Base-by-base conservation (phyloP, 2,113 vertebrate genomes). In the Xyliphius kryptos region DNA sequence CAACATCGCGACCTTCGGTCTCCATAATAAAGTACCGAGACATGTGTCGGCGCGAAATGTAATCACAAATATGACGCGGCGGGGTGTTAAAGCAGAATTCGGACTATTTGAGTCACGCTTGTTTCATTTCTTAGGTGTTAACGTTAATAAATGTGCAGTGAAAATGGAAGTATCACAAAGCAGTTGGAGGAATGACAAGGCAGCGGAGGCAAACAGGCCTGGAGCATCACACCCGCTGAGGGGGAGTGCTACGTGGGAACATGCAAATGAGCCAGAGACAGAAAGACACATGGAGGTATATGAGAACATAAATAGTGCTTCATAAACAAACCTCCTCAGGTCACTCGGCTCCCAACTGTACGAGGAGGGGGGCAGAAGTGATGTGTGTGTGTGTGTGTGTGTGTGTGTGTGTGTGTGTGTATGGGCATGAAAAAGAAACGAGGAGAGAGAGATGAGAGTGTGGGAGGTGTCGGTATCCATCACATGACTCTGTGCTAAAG, bases 401-500 rank as follows among this genome's bases (percentile, higher is more conserved):
- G 20, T 59, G 21, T 14, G n/a, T 41, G 15, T 15, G 16, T 8
- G 20, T 10, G 15, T n/a, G n/a, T n/a, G n/a, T n/a, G n/a, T n/a
- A n/a, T n/a, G n/a, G n/a, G 26, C 26, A 32, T 57, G 67, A n/a
- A 21, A 49, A 17, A 44, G 54, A 48, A 43, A 48, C 9, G 22
- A 26, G 1, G 40, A 56, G 56, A 14, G 44, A 21, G 43, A 40
- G 55, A 62, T 63, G 61, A 19, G 46, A 37, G 40, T 11, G 62
- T 22, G 56, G 72, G 36, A 61, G 49, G 46, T 69, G 77, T 63
- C 51, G 66, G 56, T 74, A 76, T 70, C 74, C 81, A 82, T 85
- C 81, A 84, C 75, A 73, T 71, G 82, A 81, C 77, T 76, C 71
- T 62, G 61, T 58, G 77, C 73, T 76, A 48, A 76, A 78, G 75